phyloP scores from a whole-genome alignment of 2,888 invertebrate species.

The Rapana venosa region DNA sequence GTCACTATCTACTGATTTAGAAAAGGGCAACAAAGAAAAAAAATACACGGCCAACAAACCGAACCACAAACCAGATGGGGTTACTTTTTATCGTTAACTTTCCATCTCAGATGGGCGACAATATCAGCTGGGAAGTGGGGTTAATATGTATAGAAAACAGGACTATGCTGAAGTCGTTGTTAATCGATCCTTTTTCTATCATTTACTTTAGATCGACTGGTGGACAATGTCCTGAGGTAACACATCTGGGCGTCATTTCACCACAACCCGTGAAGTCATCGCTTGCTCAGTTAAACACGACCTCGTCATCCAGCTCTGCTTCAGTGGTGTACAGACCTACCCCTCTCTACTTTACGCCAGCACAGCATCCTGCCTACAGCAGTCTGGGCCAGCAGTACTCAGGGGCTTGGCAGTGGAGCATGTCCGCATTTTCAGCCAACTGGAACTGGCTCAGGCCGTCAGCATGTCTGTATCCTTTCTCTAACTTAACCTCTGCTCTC shows the following conservation, averaged over 20 bases:
- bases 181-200: no score
- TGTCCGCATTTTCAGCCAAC: not conserved
- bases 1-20: no score
- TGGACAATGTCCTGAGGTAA: not conserved
- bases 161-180: no score
- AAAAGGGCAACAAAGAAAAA: no score
- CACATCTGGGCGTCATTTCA: not conserved
- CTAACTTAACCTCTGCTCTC: not conserved
- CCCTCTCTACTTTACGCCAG: not conserved
- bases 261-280: not conserved
- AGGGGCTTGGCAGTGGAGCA: not conserved
- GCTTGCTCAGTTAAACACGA: not conserved
- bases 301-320: not conserved
- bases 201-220: not conserved
- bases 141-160: no score
- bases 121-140: no score
- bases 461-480: not conserved
- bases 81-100: no score
- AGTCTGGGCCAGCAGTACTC: not conserved
- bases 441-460: not conserved
- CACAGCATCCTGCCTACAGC: not conserved
- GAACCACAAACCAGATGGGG: no score
- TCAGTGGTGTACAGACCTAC: not conserved
- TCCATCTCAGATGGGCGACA: no score
- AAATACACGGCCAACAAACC: no score